Percentiles rank a stretch among this genome's conserved stretches.
Evolutionary conservation across 2,113 vertebrate genomes (phyloP).

Genomic region (Ochotona princeps): DNA sequence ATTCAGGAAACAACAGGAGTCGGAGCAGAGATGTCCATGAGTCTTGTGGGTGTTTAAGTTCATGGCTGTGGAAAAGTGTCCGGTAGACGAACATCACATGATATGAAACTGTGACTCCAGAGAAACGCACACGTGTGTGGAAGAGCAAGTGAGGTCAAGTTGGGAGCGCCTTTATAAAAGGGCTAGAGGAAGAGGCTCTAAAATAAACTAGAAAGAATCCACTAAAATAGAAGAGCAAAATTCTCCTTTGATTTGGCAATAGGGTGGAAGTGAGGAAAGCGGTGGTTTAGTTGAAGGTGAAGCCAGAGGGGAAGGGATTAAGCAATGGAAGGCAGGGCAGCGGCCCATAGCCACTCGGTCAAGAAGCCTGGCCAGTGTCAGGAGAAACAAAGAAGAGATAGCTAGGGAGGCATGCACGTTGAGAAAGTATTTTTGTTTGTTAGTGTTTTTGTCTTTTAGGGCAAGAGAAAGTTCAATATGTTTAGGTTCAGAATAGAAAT

Average conservation of each 20-base stretch:
- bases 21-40: background rate
- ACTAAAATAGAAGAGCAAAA: background rate
- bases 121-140: background rate
- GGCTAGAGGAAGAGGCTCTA: background rate
- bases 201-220: background rate
- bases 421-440: background rate
- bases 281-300: background rate
- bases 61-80: background rate
- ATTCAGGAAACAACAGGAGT: background rate
- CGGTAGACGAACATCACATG: background rate
- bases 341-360: background rate
- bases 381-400: background rate
- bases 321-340: background rate
- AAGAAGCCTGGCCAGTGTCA: background rate
- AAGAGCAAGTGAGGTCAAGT: background rate
- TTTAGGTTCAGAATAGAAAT: background rate
- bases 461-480: background rate
- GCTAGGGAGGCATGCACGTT: background rate
- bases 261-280: background rate
- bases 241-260: background rate
- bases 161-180: background rate
- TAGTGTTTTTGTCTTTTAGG: background rate
- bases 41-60: background rate
- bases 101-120: background rate
- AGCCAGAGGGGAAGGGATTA: background rate